A percentile compares a stretch with the other conserved stretches of the same genome.
phyloP scores from a whole-genome alignment of 53 echinoderm and acorn worm species.

The Pentamera pediparva region DNA sequence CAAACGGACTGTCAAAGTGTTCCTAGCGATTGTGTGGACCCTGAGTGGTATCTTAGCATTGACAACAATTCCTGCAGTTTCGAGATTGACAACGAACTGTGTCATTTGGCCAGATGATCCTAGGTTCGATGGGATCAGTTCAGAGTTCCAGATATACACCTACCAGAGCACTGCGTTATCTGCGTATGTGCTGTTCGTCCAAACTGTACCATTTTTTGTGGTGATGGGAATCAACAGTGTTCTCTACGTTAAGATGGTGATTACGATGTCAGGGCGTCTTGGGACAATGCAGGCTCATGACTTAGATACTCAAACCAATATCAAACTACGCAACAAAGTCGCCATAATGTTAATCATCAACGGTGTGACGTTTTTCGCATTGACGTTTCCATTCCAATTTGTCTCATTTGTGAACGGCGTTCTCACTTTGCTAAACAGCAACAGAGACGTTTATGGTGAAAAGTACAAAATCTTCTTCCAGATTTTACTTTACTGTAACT shows the following conservation, averaged over 20 bases:
- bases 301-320: constrained; percentile 58
- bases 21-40: constrained; percentile 48
- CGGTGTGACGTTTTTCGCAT: constrained; percentile 65
- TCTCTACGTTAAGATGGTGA: constrained; percentile 69
- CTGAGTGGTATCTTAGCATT: constrained; percentile 48
- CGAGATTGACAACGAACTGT: constrained; percentile 26
- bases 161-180: constrained; percentile 15
- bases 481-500: constrained; percentile 61
- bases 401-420: constrained; percentile 29
- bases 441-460: neutral
- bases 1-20: constrained; percentile 39
- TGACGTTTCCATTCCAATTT: constrained; percentile 65
- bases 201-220: constrained; percentile 71
- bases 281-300: constrained; percentile 63
- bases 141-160: constrained; percentile 30
- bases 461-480: neutral
- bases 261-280: constrained; percentile 65
- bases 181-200: constrained; percentile 40
- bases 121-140: constrained; percentile 33
- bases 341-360: constrained; percentile 73
- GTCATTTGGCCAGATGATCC: constrained; percentile 51
- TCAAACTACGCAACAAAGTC: constrained; percentile 76
- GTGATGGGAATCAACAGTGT: constrained; percentile 71
- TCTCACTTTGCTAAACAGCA: neutral
- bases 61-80: constrained; percentile 48